Evolutionary conservation across 2,113 vertebrate genomes (phyloP).

Genomic region (Nettapus auritus): DNA sequence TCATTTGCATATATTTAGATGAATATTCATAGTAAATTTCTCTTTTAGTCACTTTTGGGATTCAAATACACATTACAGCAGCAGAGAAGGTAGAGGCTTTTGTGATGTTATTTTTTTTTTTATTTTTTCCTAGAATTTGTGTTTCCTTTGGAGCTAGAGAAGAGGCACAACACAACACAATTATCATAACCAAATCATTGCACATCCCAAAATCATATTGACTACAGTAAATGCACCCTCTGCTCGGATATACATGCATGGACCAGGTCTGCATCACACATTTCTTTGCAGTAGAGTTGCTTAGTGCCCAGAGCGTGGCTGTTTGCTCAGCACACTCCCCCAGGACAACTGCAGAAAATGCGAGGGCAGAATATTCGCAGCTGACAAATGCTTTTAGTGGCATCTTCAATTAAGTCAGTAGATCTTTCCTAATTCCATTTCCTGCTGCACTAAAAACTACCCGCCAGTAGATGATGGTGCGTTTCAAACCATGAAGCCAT

Average conservation of each 20-base stretch:
- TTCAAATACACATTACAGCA: not conserved
- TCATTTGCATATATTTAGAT: not conserved
- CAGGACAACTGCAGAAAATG: not conserved
- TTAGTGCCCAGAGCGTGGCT: not conserved
- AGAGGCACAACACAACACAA: not conserved
- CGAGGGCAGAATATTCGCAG: not conserved
- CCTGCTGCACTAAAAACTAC: not conserved
- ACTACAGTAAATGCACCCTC: not conserved
- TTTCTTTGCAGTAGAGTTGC: not conserved
- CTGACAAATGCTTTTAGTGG: not conserved
- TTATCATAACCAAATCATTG: not conserved
- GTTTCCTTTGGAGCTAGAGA: not conserved
- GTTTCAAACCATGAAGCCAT: constrained; percentile 17
- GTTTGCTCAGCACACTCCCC: not conserved
- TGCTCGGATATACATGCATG: not conserved
- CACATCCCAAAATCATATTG: not conserved
- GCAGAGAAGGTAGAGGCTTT: not conserved
- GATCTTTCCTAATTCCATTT: constrained; percentile 55
- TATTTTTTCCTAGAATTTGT: not conserved
- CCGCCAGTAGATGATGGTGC: constrained; percentile 13
- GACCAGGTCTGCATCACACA: not conserved
- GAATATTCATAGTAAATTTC: not conserved
- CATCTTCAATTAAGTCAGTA: constrained; percentile 18
- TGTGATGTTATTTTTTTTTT: not conserved
- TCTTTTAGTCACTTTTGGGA: not conserved